phyloP scores from a whole-genome alignment of 2,113 vertebrate genomes.

The Perca schrenkii region DNA sequence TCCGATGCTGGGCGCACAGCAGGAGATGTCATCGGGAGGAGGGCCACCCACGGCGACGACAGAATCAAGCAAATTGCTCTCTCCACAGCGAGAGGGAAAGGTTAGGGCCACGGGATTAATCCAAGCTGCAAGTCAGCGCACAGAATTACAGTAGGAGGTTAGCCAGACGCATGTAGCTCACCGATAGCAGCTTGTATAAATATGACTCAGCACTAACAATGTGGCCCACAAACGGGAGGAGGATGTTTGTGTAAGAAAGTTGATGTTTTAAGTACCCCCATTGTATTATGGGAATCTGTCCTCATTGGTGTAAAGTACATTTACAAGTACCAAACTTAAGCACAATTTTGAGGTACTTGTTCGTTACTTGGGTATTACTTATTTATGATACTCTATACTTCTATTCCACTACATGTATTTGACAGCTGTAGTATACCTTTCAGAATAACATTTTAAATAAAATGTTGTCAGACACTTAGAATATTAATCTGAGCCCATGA shows the following conservation, averaged over 20 bases:
- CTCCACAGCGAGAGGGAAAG: constrained; percentile 68
- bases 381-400: background rate
- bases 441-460: background rate
- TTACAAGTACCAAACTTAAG: background rate
- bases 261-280: background rate
- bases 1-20: constrained; percentile 66
- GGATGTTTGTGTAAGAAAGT: background rate
- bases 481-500: too few relatives aligned
- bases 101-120: constrained; percentile 61
- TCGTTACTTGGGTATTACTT: background rate
- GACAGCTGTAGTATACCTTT: background rate
- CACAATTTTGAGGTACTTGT: background rate
- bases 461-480: too few relatives aligned
- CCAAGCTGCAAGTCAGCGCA: constrained; percentile 34
- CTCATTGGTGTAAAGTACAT: background rate
- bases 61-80: constrained; percentile 84
- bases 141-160: constrained; percentile 46
- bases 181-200: constrained; percentile 21
- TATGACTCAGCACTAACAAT: constrained; percentile 13
- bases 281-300: background rate
- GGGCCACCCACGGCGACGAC: constrained; percentile 70
- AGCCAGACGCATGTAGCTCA: constrained; percentile 12
- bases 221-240: background rate
- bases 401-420: background rate
- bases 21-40: constrained; percentile 78